phyloP scores from a whole-genome alignment of 2,113 vertebrate genomes.

The Egretta garzetta region DNA sequence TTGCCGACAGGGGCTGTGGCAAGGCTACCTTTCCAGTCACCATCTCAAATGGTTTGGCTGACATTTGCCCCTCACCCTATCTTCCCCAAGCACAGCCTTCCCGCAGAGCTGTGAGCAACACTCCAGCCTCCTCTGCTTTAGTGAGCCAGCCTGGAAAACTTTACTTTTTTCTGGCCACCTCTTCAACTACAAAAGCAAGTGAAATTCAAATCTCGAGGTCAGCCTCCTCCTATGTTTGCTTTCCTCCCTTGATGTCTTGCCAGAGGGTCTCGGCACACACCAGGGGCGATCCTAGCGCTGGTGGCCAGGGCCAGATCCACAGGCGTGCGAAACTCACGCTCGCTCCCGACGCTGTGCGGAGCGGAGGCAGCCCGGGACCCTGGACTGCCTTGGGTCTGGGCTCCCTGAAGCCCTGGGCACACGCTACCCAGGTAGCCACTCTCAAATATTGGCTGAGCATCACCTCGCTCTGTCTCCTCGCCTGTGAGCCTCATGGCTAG shows the following conservation, averaged over 20 bases:
- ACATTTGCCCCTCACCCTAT: not conserved
- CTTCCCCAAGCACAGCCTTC: not conserved
- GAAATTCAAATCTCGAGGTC: not conserved
- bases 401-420: not conserved
- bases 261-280: not conserved
- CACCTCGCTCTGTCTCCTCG: not conserved
- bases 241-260: not conserved
- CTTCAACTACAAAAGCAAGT: not conserved
- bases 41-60: not conserved
- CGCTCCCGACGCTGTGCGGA: rapidly evolving
- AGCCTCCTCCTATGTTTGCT: not conserved
- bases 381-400: not conserved
- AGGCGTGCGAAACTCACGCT: not conserved
- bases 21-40: not conserved
- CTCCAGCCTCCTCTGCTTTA: not conserved
- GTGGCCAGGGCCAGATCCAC: not conserved
- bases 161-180: not conserved
- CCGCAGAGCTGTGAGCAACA: not conserved
- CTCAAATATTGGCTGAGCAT: not conserved
- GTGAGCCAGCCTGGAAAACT: not conserved
- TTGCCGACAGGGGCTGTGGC: not conserved
- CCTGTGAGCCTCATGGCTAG: not conserved
- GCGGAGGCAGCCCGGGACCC: not conserved
- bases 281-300: rapidly evolving
- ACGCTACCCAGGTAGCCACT: not conserved